Percentiles rank a stretch among this genome's conserved stretches.
Conservation (phyloP, 2,113 vertebrate genomes). For the Antidorcas marsupialis region DNA sequence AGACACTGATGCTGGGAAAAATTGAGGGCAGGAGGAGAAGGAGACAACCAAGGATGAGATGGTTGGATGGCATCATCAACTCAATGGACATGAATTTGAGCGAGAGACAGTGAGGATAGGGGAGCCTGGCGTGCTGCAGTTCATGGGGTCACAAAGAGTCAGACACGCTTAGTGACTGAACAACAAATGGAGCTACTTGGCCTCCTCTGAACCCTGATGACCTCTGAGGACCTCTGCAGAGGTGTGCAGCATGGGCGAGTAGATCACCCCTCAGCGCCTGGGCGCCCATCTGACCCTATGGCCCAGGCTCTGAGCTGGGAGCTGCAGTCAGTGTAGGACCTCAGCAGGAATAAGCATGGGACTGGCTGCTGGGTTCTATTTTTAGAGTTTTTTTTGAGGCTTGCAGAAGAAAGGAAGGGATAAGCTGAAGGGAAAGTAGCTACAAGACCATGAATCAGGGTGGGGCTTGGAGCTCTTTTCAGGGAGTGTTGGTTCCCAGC, state of each 20-base stretch:
- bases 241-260: rapidly evolving
- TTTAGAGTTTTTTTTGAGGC: neutral
- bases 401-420: neutral
- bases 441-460: neutral
- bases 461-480: neutral
- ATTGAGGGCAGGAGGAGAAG: neutral
- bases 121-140: neutral
- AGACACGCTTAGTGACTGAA: neutral
- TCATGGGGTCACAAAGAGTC: neutral
- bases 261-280: rapidly evolving
- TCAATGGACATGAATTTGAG: neutral
- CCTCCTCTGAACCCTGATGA: neutral
- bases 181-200: too few species aligned
- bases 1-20: neutral
- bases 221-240: neutral
- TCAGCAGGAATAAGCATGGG: rapidly evolving
- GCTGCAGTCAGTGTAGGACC: neutral
- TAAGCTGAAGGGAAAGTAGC: neutral
- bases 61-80: neutral
- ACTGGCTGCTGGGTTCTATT: neutral
- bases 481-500: neutral
- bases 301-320: neutral
- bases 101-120: neutral
- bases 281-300: neutral
- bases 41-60: neutral